These are phyloP conservation scores for Hirudo medicinalis DNA, from an alignment of 1,140 invertebrate genomes.

Conservation along the genomic window DNA sequence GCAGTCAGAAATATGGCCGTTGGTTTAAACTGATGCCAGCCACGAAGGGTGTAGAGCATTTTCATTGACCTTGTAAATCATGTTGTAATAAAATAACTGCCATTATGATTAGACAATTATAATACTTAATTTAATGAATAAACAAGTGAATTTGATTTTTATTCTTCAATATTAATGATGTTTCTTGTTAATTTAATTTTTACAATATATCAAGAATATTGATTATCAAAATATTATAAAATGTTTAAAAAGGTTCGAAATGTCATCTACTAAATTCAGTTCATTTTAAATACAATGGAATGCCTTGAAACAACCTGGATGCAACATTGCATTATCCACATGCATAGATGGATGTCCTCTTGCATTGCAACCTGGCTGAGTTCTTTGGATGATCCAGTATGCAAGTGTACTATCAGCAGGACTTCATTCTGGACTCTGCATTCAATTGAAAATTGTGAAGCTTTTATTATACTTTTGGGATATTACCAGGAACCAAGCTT, in stretches of 20 bases:
- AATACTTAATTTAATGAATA: neutral
- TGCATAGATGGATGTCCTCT: neutral
- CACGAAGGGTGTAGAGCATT: no score
- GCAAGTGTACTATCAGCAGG: conserved; percentile 1
- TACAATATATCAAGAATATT: neutral
- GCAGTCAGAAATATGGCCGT: no score
- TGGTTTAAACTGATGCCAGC: no score
- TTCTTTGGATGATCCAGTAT: conserved; percentile 9
- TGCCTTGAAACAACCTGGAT: conserved; percentile 12
- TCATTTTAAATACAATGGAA: neutral
- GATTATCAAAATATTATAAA: no score
- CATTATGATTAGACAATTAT: neutral
- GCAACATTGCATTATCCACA: conserved; percentile 10
- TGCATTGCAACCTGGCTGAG: conserved; percentile 5
- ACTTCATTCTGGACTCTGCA: neutral
- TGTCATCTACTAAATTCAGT: neutral
- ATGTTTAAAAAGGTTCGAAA: neutral
- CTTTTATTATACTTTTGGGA: neutral
- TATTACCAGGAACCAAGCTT: neutral
- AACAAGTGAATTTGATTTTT: neutral
- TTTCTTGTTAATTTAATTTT: neutral
- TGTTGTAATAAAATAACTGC: neutral
- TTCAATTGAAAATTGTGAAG: neutral
- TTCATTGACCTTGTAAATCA: no score
- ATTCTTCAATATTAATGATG: neutral